A percentile compares a stretch with the other conserved stretches of the same genome.
Conservation (phyloP, 2,888 invertebrate genomes). For the Drosophila koepferae region DNA sequence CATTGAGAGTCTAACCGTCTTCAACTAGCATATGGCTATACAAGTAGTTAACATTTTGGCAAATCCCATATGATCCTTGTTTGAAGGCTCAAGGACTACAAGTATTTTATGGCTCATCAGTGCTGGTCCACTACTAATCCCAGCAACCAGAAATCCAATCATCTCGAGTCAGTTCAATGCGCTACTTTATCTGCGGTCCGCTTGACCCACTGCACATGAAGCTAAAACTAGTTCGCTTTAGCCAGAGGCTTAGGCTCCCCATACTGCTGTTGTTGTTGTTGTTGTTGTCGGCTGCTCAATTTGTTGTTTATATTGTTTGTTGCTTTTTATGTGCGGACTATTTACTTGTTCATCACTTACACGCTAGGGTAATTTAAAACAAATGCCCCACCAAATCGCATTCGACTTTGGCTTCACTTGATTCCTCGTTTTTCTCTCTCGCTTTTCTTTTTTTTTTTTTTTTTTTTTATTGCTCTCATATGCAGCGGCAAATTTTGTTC, state of each 20-base stretch:
- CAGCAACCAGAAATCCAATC: conserved; percentile 51
- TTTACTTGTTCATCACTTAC: conserved; percentile 79
- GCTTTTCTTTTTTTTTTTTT: conserved; percentile 62
- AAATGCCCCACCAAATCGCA: conserved; percentile 80
- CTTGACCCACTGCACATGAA: conserved; percentile 27
- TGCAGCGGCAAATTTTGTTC: conserved; percentile 66
- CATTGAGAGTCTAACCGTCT: neutral
- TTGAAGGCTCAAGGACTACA: conserved; percentile 53
- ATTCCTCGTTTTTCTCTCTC: neutral
- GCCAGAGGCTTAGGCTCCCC: neutral
- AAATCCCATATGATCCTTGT: conserved; percentile 46
- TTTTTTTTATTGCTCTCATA: conserved; percentile 68
- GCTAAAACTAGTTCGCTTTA: conserved; percentile 1
- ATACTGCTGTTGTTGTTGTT: too few relatives aligned
- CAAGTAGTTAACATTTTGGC: conserved; percentile 20
- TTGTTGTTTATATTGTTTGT: conserved; percentile 48
- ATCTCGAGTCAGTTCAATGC: conserved; percentile 62
- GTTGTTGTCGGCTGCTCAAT: conserved; percentile 62
- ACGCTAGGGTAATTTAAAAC: conserved; percentile 81
- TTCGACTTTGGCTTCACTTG: conserved; percentile 59
- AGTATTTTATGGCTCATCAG: conserved; percentile 72
- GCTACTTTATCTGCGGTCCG: conserved; percentile 43
- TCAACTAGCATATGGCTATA: neutral
- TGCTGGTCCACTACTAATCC: conserved; percentile 34
- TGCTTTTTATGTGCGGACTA: conserved; percentile 49